Evolutionary conservation across 2,113 vertebrate genomes (phyloP).

Genomic region (Cyprinodon variegatus): DNA sequence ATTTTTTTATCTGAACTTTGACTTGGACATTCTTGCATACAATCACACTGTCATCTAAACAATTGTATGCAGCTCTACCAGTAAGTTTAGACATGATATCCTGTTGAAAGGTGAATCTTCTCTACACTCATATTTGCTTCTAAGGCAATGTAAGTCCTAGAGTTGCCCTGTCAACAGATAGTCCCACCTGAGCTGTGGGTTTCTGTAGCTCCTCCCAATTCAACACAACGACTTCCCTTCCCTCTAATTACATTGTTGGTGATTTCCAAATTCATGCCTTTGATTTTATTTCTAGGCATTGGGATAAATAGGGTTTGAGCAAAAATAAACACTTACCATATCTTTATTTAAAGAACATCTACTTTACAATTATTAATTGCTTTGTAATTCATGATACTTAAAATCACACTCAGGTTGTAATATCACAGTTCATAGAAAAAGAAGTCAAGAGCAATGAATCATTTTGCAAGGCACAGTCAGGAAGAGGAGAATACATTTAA

Average conservation of each 20-base stretch:
- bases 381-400: background rate
- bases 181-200: no score
- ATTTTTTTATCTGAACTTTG: no score
- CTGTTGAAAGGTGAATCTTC: background rate
- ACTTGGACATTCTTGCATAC: no score
- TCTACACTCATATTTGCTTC: background rate
- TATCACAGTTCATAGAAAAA: background rate
- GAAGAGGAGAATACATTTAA: slow-evolving; percentile 36
- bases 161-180: background rate
- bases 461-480: slow-evolving; percentile 1
- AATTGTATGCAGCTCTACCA: no score
- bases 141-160: background rate
- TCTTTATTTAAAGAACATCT: background rate
- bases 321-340: no score
- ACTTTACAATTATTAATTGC: background rate
- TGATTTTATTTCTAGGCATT: no score
- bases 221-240: background rate
- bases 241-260: background rate
- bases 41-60: no score
- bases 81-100: background rate
- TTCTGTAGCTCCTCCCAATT: background rate
- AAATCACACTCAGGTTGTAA: background rate
- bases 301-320: no score
- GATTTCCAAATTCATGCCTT: background rate
- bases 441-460: background rate